phyloP scores from a whole-genome alignment of 2,888 invertebrate genomes.

The Clitarchus hookeri region DNA sequence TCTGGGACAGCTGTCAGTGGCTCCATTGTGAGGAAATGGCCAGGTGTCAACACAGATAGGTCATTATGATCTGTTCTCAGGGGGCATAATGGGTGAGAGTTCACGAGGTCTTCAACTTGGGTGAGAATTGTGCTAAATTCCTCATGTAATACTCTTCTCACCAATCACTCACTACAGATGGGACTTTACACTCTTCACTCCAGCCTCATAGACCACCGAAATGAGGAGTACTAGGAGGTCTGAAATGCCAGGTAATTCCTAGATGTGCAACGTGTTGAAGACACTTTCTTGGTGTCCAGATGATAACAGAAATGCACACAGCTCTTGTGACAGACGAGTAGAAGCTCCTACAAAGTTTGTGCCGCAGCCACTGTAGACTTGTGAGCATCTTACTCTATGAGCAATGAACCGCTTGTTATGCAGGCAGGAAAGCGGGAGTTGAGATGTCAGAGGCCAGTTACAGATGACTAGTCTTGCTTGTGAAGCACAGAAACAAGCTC shows the following conservation, averaged over 20 bases:
- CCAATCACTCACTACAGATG: neutral
- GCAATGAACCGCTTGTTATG: neutral
- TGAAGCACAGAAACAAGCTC: neutral
- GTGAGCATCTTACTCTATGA: neutral
- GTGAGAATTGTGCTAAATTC: neutral
- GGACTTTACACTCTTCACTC: neutral
- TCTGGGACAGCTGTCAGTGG: neutral
- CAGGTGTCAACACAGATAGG: neutral
- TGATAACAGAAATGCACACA: neutral
- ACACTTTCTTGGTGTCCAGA: neutral
- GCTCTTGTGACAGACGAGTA: neutral
- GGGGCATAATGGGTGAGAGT: neutral
- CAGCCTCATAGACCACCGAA: neutral
- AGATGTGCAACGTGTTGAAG: neutral
- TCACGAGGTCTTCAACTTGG: neutral
- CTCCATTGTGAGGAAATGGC: neutral
- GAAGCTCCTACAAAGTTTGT: neutral
- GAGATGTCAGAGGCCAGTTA: neutral
- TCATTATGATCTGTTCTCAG: neutral
- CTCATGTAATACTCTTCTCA: neutral
- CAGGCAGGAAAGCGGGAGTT: neutral
- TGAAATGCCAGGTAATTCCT: neutral
- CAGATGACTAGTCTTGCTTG: neutral
- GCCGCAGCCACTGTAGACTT: neutral
- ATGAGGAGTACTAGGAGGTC: neutral